A percentile compares a stretch with the other conserved stretches of the same genome.
Conservation (phyloP, 2,888 invertebrate species). For the Dynastes maya region DNA sequence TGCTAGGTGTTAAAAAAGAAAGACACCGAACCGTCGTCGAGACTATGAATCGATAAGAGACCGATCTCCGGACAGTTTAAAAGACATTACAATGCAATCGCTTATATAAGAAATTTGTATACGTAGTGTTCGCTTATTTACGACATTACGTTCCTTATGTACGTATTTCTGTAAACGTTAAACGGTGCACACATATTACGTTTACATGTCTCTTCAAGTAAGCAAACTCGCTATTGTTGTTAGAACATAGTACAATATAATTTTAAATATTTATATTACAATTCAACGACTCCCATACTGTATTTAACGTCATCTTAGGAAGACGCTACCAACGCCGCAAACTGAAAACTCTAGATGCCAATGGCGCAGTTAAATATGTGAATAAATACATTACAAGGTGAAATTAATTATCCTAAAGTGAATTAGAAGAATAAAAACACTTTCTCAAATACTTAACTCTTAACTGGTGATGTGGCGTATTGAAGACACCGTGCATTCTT, state of each 20-base stretch:
- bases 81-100: conserved; percentile 40
- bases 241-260: background rate
- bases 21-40: conserved; percentile 40
- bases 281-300: too few relatives aligned
- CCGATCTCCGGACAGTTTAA: conserved; percentile 37
- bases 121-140: conserved; percentile 14
- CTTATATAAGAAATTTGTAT: conserved; percentile 44
- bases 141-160: conserved; percentile 21
- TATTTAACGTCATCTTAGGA: too few relatives aligned
- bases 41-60: conserved; percentile 45
- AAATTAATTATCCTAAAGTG: too few relatives aligned
- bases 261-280: background rate
- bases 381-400: too few relatives aligned
- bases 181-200: background rate
- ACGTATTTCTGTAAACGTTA: background rate
- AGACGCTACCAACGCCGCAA: too few relatives aligned
- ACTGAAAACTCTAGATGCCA: too few relatives aligned
- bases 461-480: too few relatives aligned
- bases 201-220: background rate
- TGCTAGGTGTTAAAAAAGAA: conserved; percentile 46
- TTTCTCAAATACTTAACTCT: too few relatives aligned
- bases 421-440: too few relatives aligned
- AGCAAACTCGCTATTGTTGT: too few relatives aligned
- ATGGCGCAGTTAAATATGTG: too few relatives aligned
- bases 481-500: too few relatives aligned